Percentiles rank a stretch among this genome's conserved stretches.
phyloP scores from a whole-genome alignment of 2,113 vertebrate species.

The Lophotis ruficrista region DNA sequence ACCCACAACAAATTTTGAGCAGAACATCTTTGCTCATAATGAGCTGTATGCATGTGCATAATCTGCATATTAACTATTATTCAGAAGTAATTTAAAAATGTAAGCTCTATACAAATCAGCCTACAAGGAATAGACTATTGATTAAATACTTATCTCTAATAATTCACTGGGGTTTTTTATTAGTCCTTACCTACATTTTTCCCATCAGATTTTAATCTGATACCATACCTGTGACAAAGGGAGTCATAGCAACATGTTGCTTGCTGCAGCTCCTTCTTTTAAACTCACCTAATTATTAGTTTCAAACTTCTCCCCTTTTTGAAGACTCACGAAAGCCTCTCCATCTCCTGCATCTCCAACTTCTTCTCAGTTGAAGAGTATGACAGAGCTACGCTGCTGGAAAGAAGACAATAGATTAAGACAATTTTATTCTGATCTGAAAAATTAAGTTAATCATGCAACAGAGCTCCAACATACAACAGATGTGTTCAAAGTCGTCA shows the following conservation, averaged over 20 bases:
- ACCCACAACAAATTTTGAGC: neutral
- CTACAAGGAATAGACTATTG: neutral
- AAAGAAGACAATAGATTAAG: neutral
- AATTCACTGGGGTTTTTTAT: neutral
- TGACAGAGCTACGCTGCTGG: neutral
- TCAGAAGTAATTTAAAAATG: neutral
- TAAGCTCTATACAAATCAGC: neutral
- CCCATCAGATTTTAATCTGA: neutral
- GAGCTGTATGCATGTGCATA: neutral
- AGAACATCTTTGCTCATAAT: neutral
- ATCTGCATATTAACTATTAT: neutral
- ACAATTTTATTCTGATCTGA: neutral
- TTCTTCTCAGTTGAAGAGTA: neutral
- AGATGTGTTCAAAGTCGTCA: neutral
- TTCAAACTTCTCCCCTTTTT: neutral
- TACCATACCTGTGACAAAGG: neutral
- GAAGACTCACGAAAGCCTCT: neutral
- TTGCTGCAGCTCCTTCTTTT: neutral
- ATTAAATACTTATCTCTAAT: neutral
- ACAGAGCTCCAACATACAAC: neutral
- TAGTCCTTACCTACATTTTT: neutral
- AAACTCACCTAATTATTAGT: constrained; percentile 23
- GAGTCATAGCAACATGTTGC: neutral
- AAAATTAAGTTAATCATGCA: neutral
- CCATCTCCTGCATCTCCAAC: neutral